Evolutionary conservation across 2,113 vertebrate genomes (phyloP), one percentile per base, ranked within the genome.

Genomic region (Sciurus niger): DNA sequence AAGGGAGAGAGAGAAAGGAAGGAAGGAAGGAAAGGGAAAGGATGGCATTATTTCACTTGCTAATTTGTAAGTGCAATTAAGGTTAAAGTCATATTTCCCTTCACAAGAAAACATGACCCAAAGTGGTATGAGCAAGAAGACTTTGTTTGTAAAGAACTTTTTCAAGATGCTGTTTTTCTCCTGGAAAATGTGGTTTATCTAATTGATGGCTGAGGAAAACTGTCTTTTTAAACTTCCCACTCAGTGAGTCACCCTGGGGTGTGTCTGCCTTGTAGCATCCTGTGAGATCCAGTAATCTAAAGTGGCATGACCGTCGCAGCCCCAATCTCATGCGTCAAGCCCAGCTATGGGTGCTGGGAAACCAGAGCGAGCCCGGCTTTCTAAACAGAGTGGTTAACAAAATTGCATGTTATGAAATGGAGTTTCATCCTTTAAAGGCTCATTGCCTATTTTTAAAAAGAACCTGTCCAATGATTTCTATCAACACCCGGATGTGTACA

Each of bases 161-260:
- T 94, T 96, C 96, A 98, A 98, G 97, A 98, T 98, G 85, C 97
- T 98, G 98, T 98, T 98, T 98, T 99, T 98, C 95, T 98, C 96
- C 97, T 99, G 98, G 98, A 98, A 99, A 99, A 99, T 99, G 98
- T 98, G 99, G 99, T 98, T 98, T 98, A 97, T 96, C 96, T 98
- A 99, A 99, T 99, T 98, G 98, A 98, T 96, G 98, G 98, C 97
- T 99, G 96, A 97, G 97, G 98, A 98, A 98, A 98, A 98, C 97
- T 98, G 95, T 95, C 97, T 97, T 98, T 98, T 99, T 98, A 98
- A 98, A 98, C 98, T 98, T 98, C 98, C 98, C 98, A 98, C 98
- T 98, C 46, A 94, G 83, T 99, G 98, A 98, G 98, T 99, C 99
- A 99, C 90, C 48, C 97, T 96, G 97, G 98, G 98, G 98, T 96